Base-by-base conservation (phyloP, 2,888 invertebrate genomes). In the Harpalus rubripes region DNA sequence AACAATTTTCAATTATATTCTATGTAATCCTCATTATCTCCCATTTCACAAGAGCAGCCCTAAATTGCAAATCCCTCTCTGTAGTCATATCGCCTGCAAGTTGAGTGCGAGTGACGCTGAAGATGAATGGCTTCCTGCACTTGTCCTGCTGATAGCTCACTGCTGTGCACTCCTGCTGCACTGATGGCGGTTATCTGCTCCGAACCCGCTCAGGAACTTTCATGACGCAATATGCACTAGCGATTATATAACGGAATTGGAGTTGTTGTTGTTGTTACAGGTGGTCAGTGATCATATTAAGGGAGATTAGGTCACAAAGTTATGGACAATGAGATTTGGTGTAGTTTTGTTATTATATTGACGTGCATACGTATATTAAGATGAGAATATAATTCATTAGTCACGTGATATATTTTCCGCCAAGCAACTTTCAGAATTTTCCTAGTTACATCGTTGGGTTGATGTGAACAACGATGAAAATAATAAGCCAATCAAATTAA, bases 101-200 rank as follows among this genome's bases (percentile, higher is more conserved):
- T 59, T 59, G 22, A 22, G 26, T 63, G 22, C 22, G 63, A 18
- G 7, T 22, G 63, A 7, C 63, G 26, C 18, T 22, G 10, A 63
- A 26, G 26, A 63, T 63, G 63, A 63, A 63, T 63, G 63, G 63
- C 26, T 26, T 63, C 63, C 44, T 52, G 44, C 44, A 52, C 44
- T 52, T 26, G 63, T 22, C 59, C 59, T 5, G 59, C 63, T 12
- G 26, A 52, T 52, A 52, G 44, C 44, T 63, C 32, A 22, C 59
- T 63, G 63, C 61, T 61, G 61, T 61, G 61, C 61, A 61, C 3
- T 61, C 18, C 22, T 3, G 61, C 18, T 63, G 63, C 63, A 63
- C 63, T 63, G 63, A 63, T 63, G 18, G 63, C 22, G 63, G 18
- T 63, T 26, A 52, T 52, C 44, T 12, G 44, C 10, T 12, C 44